These are phyloP conservation scores for Proctacanthus coquilletti DNA, from an alignment of 1,140 invertebrate species.

Conservation along the genomic window DNA sequence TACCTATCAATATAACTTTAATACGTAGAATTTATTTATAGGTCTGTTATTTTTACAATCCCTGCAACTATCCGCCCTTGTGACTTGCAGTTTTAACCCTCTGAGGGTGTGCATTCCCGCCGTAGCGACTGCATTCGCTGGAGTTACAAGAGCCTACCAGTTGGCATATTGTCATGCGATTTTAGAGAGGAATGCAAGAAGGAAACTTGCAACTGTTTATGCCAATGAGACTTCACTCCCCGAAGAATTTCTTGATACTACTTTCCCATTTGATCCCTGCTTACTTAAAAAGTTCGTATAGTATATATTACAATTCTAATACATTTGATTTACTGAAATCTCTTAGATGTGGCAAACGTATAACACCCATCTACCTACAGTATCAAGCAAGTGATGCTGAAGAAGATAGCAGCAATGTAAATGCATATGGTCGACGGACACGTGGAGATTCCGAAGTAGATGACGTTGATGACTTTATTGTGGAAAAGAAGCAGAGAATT, in stretches of 20 bases:
- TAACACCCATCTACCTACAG: constrained; percentile 30
- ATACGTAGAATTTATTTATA: constrained; percentile 31
- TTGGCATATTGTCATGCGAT: constrained; percentile 83
- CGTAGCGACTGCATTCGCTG: constrained; percentile 70
- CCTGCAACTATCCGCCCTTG: constrained; percentile 67
- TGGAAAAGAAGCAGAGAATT: constrained; percentile 21
- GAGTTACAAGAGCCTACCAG: constrained; percentile 70
- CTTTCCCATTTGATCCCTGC: constrained; percentile 74
- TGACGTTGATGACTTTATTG: constrained; percentile 21
- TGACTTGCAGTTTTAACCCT: constrained; percentile 74
- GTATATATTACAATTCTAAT: constrained; percentile 1
- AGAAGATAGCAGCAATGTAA: constrained; percentile 10
- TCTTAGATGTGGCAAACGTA: constrained; percentile 25
- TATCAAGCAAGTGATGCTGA: constrained; percentile 25
- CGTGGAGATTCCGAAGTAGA: constrained; percentile 23
- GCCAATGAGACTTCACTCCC: constrained; percentile 30
- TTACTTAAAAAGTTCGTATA: constrained; percentile 34
- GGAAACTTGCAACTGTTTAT: constrained; percentile 40
- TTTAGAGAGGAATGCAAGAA: constrained; percentile 68
- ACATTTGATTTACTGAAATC: constrained; percentile 1
- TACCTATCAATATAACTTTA: constrained; percentile 4
- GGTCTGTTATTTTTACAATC: constrained; percentile 61
- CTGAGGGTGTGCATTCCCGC: constrained; percentile 58
- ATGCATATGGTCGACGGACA: constrained; percentile 21
- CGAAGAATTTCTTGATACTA: constrained; percentile 42